Conservation (phyloP, 2,113 vertebrate species). For the Serinus canaria region DNA sequence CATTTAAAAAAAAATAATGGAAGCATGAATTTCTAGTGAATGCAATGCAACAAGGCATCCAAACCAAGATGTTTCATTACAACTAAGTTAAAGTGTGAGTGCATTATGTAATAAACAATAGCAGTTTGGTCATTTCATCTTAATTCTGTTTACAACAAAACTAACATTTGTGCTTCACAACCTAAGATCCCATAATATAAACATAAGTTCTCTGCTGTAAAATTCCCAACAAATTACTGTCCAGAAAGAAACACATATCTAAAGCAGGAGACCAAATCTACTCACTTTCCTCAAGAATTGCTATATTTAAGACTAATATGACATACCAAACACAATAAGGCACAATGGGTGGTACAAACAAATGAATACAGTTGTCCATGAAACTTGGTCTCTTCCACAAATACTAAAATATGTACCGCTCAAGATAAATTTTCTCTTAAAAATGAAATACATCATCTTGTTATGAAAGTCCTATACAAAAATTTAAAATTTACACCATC, state of each 20-base stretch:
- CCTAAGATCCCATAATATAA: constrained; percentile 12
- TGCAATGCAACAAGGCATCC: constrained; percentile 34
- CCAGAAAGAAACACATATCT: constrained; percentile 21
- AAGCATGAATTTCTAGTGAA: constrained; percentile 46
- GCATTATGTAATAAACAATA: constrained; percentile 58
- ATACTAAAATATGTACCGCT: constrained; percentile 83
- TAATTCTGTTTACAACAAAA: constrained; percentile 50
- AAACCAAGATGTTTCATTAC: constrained; percentile 29
- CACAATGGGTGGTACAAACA: constrained; percentile 70
- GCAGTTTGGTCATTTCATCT: constrained; percentile 69
- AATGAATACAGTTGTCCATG: constrained; percentile 60
- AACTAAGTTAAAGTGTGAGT: constrained; percentile 62
- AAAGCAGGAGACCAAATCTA: constrained; percentile 28
- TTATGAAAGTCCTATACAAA: constrained; percentile 91
- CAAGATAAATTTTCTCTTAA: constrained; percentile 73
- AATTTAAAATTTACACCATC: constrained; percentile 90
- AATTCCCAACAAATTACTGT: constrained; percentile 26
- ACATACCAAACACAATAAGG: constrained; percentile 70
- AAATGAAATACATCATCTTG: constrained; percentile 80
- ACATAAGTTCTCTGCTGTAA: constrained; percentile 36
- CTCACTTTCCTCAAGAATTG: constrained; percentile 3
- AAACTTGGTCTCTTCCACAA: constrained; percentile 65
- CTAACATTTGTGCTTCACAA: constrained; percentile 38
- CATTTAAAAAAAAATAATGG: not conserved
- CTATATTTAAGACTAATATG: constrained; percentile 16